Evolutionary conservation across 2,888 invertebrate species (phyloP), one percentile per base, ranked within the genome.

Genomic region (Heliconius aoede): DNA sequence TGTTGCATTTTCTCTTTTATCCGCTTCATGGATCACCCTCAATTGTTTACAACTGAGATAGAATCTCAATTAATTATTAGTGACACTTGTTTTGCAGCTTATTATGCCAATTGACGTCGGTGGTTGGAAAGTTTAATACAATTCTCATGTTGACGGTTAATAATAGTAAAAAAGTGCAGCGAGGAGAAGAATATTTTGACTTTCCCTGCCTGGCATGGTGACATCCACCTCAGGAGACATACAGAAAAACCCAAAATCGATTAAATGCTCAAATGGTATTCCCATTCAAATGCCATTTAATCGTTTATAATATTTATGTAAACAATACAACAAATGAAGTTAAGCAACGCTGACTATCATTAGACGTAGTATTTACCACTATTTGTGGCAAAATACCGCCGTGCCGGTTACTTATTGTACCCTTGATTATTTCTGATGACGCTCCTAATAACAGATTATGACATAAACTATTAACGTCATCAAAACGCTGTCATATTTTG

Each of bases 1-100:
- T 91, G 84, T 85, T 79, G 79, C 78, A 86, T 87, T 90, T 91
- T 91, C 91, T 91, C 90, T 90, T 90, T 88, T 88, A 88, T 81
- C 79, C 80, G 77, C 81, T 81, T 74, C 71, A 72, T 78, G 80
- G 79, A 79, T 76, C 72, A 76, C 76, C 77, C 72, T 68, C 73
- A 72, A 75, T 77, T 76, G 71, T 76, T 77, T 75, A 79, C 64
- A 28, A 62, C 60, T 76, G 73, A 30, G 73, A 78, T 77, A 67
- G 51, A 67, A 78, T 61, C 64, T 76, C 72, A 40, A 61, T 61
- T 72, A 72, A 40, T 40, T 60, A 60, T 2, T 21, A 18, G 3
- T 26, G 21, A 60, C 24, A 55, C 58, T 26, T 72, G n/a, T 51
- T n/a, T 46, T 46, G 8, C 18, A 46, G 51, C 1, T 55, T 28